Conservation (phyloP, 2,797 vertebrate species). For the Oreochromis grahami region DNA sequence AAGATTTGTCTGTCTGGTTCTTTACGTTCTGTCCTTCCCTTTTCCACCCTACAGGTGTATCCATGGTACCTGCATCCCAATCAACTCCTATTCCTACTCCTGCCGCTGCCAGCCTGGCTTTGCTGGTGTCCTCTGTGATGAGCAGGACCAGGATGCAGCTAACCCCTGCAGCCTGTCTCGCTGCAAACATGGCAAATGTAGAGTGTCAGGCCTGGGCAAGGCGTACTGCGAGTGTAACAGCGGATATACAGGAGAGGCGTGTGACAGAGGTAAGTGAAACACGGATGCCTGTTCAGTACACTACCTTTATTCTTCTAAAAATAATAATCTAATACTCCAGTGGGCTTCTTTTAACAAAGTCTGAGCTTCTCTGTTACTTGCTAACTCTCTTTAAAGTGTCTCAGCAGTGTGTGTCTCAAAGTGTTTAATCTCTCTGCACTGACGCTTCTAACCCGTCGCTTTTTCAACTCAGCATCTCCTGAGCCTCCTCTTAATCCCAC, state of each 20-base stretch:
- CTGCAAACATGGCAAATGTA: slow-evolving; percentile 94
- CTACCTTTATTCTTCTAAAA: neutral
- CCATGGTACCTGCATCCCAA: slow-evolving; percentile 91
- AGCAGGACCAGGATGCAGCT: slow-evolving; percentile 81
- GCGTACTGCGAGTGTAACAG: slow-evolving; percentile 94
- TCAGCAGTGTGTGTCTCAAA: slow-evolving; percentile 22
- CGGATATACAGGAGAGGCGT: slow-evolving; percentile 92
- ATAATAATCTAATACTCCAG: neutral
- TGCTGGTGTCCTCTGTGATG: slow-evolving; percentile 91
- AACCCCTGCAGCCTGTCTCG: slow-evolving; percentile 86
- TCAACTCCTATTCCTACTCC: slow-evolving; percentile 98
- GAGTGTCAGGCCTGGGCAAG: slow-evolving; percentile 90
- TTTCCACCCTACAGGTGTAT: slow-evolving; percentile 79
- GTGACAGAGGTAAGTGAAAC: slow-evolving; percentile 85
- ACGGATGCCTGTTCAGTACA: neutral
- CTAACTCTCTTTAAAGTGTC: neutral
- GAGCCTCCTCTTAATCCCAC: slow-evolving; percentile 81
- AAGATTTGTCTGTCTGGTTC: neutral
- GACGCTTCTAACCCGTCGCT: slow-evolving; percentile 49
- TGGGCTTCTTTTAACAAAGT: neutral
- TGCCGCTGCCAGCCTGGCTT: slow-evolving; percentile 94
- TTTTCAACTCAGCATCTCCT: slow-evolving; percentile 81
- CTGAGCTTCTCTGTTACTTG: neutral
- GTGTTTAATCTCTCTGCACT: slow-evolving; percentile 33
- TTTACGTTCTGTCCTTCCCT: neutral